Evolutionary conservation across 37 sponge, comb jelly and placozoan genomes (phyloP).

Genomic region (Beroe ovata): DNA sequence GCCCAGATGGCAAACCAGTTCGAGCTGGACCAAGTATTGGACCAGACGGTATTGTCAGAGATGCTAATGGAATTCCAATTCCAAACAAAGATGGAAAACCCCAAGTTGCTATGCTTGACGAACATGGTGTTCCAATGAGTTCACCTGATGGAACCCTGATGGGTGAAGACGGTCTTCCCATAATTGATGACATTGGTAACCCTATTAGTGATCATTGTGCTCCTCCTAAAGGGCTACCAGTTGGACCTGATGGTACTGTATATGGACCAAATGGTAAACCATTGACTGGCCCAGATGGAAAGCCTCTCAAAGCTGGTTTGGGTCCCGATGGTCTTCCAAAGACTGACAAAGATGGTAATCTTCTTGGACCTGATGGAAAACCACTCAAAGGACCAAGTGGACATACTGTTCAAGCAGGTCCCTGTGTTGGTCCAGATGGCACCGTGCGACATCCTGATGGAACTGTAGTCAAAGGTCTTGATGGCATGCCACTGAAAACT

Average conservation of each 20-base stretch:
- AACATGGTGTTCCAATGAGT: neutral
- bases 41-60: slow-evolving; percentile 29
- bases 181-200: slow-evolving; percentile 47
- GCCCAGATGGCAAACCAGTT: slow-evolving; percentile 45
- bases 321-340: slow-evolving; percentile 5
- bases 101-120: neutral
- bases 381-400: slow-evolving; percentile 47
- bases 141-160: slow-evolving; percentile 24
- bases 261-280: slow-evolving; percentile 35
- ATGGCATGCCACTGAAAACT: slow-evolving; percentile 12
- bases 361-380: slow-evolving; percentile 43
- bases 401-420: slow-evolving; percentile 18
- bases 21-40: slow-evolving; percentile 5
- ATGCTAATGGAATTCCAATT: neutral
- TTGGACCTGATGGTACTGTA: slow-evolving; percentile 33
- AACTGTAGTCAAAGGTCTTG: slow-evolving; percentile 17
- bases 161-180: slow-evolving; percentile 30
- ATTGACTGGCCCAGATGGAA: slow-evolving; percentile 31
- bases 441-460: slow-evolving; percentile 11
- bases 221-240: slow-evolving; percentile 15
- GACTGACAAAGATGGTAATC: slow-evolving; percentile 18
- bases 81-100: slow-evolving; percentile 31
- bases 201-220: slow-evolving; percentile 6
- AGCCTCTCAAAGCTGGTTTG: slow-evolving; percentile 15
- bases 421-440: slow-evolving; percentile 12